A percentile compares a stretch with the other conserved stretches of the same genome.
Evolutionary conservation across 2,797 vertebrate genomes (phyloP).

Genomic region (Margarornis squamiger): DNA sequence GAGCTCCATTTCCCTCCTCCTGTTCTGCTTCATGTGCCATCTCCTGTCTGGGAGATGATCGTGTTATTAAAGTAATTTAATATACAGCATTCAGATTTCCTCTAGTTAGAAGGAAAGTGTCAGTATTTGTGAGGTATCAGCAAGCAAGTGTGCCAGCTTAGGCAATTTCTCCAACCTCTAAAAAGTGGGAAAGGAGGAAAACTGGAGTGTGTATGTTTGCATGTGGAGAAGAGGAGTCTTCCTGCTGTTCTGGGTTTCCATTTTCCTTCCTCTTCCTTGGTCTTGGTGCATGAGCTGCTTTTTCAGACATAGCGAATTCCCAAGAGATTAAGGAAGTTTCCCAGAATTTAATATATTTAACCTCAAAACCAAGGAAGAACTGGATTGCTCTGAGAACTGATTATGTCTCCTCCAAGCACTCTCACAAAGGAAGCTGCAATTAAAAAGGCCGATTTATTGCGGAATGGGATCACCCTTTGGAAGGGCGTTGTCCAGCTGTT

Average conservation of each 20-base stretch:
- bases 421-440: not conserved
- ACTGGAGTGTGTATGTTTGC: accelerated
- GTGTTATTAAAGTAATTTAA: not conserved
- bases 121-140: not conserved
- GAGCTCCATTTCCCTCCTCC: not conserved
- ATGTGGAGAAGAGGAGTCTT: not conserved
- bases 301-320: not conserved
- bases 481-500: not conserved
- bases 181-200: not conserved
- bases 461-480: not conserved
- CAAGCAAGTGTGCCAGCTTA: not conserved
- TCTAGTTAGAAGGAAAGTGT: not conserved
- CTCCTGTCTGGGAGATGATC: not conserved
- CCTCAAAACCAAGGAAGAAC: not conserved
- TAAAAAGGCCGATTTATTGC: not conserved
- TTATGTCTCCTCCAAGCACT: not conserved
- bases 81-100: not conserved
- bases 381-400: not conserved
- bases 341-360: not conserved
- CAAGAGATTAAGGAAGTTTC: not conserved
- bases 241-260: not conserved
- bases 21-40: not conserved
- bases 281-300: not conserved
- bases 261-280: not conserved
- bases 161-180: not conserved